Evolutionary conservation across 2,888 invertebrate genomes (phyloP).

Genomic region (Lomographa bimaculata): DNA sequence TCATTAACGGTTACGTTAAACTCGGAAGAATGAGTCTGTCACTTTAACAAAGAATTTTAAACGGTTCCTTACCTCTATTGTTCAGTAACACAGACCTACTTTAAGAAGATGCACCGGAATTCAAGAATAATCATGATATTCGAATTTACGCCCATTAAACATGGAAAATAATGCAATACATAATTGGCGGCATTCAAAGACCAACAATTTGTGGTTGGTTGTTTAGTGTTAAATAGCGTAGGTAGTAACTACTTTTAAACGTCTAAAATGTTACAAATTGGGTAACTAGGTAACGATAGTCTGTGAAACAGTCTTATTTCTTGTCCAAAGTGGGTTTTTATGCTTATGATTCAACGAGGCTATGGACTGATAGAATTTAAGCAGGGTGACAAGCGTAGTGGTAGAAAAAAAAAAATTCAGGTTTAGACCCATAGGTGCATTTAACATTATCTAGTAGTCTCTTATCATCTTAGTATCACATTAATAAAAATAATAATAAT

Average conservation of each 20-base stretch:
- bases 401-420: too few relatives aligned
- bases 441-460: too few relatives aligned
- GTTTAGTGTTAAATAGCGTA: conserved; percentile 37
- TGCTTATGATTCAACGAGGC: too few relatives aligned
- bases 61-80: conserved; percentile 18
- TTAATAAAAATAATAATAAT: too few relatives aligned
- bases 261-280: conserved; percentile 13
- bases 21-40: conserved; percentile 13
- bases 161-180: conserved; percentile 1
- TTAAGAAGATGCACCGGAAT: conserved; percentile 11
- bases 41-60: conserved; percentile 18
- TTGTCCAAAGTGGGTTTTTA: too few relatives aligned
- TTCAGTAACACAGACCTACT: conserved; percentile 19
- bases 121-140: conserved; percentile 7
- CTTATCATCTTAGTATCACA: too few relatives aligned
- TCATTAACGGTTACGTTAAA: conserved; percentile 14
- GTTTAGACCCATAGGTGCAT: too few relatives aligned
- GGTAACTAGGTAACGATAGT: conserved; percentile 6
- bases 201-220: conserved; percentile 43
- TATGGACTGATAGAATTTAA: too few relatives aligned
- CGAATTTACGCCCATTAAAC: conserved; percentile 2
- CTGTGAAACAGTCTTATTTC: conserved; percentile 4
- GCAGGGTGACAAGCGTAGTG: too few relatives aligned
- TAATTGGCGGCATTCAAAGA: conserved; percentile 15
- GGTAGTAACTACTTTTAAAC: conserved; percentile 10